A percentile compares a stretch with the other conserved stretches of the same genome.
phyloP scores from a whole-genome alignment of 2,113 vertebrate genomes.

The Dolichallabes microphthalmus region DNA sequence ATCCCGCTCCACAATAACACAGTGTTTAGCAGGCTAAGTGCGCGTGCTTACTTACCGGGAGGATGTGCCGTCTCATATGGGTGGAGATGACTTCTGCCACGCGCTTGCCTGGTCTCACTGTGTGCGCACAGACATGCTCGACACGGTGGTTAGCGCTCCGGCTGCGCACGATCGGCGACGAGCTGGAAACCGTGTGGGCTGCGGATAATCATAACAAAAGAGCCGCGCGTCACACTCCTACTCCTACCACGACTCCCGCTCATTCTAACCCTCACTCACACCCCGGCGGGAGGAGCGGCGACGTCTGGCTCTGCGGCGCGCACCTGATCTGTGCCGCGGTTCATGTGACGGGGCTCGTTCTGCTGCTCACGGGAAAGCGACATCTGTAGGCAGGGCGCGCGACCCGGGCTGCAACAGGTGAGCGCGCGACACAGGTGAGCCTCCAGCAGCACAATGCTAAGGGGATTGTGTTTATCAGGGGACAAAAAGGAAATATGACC shows the following conservation, averaged over 20 bases:
- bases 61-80: slow-evolving; percentile 80
- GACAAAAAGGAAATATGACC: background rate
- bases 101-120: slow-evolving; percentile 64
- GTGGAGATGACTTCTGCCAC: slow-evolving; percentile 63
- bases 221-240: background rate
- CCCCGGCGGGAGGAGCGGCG: slow-evolving; percentile 26
- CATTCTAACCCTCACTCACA: too few relatives aligned
- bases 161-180: slow-evolving; percentile 79
- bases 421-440: slow-evolving; percentile 24
- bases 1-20: background rate
- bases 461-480: background rate
- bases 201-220: slow-evolving; percentile 13
- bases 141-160: slow-evolving; percentile 73
- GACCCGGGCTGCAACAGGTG: slow-evolving; percentile 73
- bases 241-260: too few relatives aligned
- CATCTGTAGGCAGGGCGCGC: slow-evolving; percentile 68
- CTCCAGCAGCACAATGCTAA: too few relatives aligned
- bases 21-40: background rate
- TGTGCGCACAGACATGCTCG: slow-evolving; percentile 59
- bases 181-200: slow-evolving; percentile 69
- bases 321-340: slow-evolving; percentile 67
- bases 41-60: slow-evolving; percentile 43
- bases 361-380: slow-evolving; percentile 70
- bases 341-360: slow-evolving; percentile 72
- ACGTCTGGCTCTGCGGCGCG: slow-evolving; percentile 60